Evolutionary conservation across 2,888 invertebrate species (phyloP).

Genomic region (Iphiclides podalirius): DNA sequence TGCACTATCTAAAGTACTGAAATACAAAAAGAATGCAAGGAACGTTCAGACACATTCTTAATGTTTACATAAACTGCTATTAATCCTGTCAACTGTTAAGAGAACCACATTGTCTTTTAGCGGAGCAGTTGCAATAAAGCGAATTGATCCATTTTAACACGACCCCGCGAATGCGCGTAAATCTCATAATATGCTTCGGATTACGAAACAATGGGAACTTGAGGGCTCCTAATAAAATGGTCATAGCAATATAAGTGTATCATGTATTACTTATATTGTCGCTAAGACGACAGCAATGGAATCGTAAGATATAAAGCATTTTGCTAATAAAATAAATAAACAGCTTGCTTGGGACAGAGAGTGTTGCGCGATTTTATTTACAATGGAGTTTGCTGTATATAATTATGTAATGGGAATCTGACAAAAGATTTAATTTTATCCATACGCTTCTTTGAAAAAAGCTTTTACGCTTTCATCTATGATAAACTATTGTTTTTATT

Average conservation of each 20-base stretch:
- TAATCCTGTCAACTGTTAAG: background rate
- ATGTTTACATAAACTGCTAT: background rate
- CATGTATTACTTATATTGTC: conserved; percentile 10
- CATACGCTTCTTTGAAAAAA: no score
- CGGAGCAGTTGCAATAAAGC: conserved; percentile 1
- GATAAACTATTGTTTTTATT: no score
- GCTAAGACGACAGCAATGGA: conserved; percentile 5
- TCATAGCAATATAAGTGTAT: background rate
- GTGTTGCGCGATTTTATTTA: no score
- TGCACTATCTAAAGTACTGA: no score
- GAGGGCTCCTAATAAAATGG: conserved; percentile 5
- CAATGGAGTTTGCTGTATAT: no score
- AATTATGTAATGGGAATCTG: no score
- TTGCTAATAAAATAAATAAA: conserved; percentile 8
- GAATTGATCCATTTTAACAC: conserved; percentile 4
- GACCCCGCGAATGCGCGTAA: conserved; percentile 1
- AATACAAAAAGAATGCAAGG: background rate
- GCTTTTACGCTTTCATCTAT: no score
- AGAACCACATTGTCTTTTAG: conserved; percentile 5
- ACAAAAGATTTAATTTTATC: no score
- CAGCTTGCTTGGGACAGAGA: background rate
- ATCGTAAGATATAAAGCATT: conserved; percentile 4
- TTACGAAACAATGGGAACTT: background rate
- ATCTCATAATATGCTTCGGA: background rate
- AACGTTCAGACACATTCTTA: background rate